Evolutionary conservation across 92 coral and sea anemone genomes (phyloP).

Genomic region (Nematostella vectensis): DNA sequence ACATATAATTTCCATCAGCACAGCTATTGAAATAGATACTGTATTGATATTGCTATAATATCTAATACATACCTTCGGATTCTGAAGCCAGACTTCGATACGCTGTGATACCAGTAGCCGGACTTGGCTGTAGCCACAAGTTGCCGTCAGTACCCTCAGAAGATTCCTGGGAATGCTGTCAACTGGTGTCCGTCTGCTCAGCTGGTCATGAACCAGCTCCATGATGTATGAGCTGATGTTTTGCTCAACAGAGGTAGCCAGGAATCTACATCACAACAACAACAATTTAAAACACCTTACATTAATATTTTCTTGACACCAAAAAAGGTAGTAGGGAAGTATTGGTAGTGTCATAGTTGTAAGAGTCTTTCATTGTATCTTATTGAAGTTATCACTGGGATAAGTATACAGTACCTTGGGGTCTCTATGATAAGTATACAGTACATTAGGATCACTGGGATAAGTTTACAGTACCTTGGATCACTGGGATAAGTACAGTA

Average conservation of each 20-base stretch:
- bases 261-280: conserved; percentile 63
- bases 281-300: not conserved
- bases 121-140: conserved; percentile 87
- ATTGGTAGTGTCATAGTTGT: not conserved
- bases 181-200: conserved; percentile 90
- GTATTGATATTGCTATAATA: too few relatives aligned
- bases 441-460: too few relatives aligned
- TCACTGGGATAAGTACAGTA: too few relatives aligned
- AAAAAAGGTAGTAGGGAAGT: not conserved
- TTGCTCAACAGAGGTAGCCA: conserved; percentile 58
- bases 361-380: too few relatives aligned
- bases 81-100: conserved; percentile 87
- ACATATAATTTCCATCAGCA: too few relatives aligned
- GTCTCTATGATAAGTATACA: too few relatives aligned
- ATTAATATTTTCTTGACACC: too few relatives aligned
- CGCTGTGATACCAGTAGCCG: conserved; percentile 83
- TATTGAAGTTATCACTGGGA: too few relatives aligned
- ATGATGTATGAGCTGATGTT: conserved; percentile 76
- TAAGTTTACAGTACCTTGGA: too few relatives aligned
- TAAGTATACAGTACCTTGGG: too few relatives aligned
- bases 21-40: too few relatives aligned
- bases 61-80: conserved; percentile 91
- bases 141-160: conserved; percentile 67
- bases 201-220: conserved; percentile 85
- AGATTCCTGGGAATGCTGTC: conserved; percentile 91